A percentile compares a stretch with the other conserved stretches of the same genome.
These are phyloP conservation scores for Samia ricini DNA, from an alignment of 1,140 invertebrate species.

Conservation along the genomic window DNA sequence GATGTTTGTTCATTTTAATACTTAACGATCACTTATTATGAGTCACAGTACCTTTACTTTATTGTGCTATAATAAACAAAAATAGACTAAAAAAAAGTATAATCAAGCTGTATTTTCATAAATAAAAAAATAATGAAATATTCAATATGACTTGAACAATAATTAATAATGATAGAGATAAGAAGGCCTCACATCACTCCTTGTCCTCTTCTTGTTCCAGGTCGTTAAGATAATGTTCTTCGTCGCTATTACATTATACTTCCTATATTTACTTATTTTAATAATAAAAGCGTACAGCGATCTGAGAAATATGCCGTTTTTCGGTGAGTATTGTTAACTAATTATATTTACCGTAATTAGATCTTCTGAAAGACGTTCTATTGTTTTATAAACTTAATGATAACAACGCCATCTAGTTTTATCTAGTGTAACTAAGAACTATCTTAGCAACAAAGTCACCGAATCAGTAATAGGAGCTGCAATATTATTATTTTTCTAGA, in stretches of 20 bases:
- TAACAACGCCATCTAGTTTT: too few relatives aligned
- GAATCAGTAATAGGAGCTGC: too few relatives aligned
- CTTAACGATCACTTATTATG: too few relatives aligned
- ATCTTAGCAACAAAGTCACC: too few relatives aligned
- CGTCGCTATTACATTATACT: conserved; percentile 89
- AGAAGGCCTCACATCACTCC: background rate
- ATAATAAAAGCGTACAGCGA: conserved; percentile 95
- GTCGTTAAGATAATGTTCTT: conserved; percentile 94
- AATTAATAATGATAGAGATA: background rate
- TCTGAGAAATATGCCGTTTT: conserved; percentile 96
- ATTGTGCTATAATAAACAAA: too few relatives aligned
- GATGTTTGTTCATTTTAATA: too few relatives aligned
- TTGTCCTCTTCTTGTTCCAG: conserved; percentile 75
- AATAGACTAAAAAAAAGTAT: background rate
- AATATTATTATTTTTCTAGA: too few relatives aligned
- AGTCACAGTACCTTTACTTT: too few relatives aligned
- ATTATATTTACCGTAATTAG: background rate
- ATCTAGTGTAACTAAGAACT: too few relatives aligned
- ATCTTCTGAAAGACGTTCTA: too few relatives aligned
- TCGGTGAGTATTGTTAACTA: conserved; percentile 83
- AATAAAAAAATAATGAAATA: conserved; percentile 2
- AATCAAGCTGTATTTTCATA: background rate
- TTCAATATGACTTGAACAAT: conserved; percentile 1
- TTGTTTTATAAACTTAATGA: too few relatives aligned
- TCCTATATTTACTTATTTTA: conserved; percentile 90